Conservation (phyloP, 1,140 invertebrate genomes). For the Ips nitidus region DNA sequence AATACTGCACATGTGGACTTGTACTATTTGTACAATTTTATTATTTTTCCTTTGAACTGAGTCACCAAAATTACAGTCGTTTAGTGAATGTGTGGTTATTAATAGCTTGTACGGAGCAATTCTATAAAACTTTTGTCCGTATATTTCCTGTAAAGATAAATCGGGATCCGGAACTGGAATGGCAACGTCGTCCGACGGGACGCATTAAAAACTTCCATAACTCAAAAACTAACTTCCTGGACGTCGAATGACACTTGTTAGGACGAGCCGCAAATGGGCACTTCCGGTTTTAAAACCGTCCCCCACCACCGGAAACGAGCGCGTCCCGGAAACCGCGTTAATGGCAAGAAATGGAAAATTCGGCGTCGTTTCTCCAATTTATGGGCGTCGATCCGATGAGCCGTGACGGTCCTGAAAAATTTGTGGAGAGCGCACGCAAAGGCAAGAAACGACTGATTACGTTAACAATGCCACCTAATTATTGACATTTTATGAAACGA, state of each 20-base stretch:
- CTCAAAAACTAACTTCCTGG: constrained; percentile 19
- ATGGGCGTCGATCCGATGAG: constrained; percentile 16
- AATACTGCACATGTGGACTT: too few relatives aligned
- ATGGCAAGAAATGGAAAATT: constrained; percentile 22
- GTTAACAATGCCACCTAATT: constrained; percentile 24
- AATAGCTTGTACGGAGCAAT: neutral
- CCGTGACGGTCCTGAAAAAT: constrained; percentile 9
- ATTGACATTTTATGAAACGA: constrained; percentile 12
- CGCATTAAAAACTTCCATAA: constrained; percentile 25
- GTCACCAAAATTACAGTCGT: too few relatives aligned
- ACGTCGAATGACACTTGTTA: constrained; percentile 27
- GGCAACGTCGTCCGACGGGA: neutral
- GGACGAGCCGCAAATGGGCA: constrained; percentile 22
- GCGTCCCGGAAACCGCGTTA: constrained; percentile 14
- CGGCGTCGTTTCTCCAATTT: constrained; percentile 17
- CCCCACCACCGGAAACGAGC: constrained; percentile 16
- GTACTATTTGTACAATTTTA: too few relatives aligned
- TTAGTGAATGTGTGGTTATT: neutral
- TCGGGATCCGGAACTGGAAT: neutral
- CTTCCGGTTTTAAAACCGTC: constrained; percentile 30
- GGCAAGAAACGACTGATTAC: neutral
- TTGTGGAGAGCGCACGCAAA: neutral
- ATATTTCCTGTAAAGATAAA: neutral
- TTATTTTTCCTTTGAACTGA: too few relatives aligned
- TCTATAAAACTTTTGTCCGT: neutral